Conservation (phyloP, 2,888 invertebrate species). For the Clivina fossor region DNA sequence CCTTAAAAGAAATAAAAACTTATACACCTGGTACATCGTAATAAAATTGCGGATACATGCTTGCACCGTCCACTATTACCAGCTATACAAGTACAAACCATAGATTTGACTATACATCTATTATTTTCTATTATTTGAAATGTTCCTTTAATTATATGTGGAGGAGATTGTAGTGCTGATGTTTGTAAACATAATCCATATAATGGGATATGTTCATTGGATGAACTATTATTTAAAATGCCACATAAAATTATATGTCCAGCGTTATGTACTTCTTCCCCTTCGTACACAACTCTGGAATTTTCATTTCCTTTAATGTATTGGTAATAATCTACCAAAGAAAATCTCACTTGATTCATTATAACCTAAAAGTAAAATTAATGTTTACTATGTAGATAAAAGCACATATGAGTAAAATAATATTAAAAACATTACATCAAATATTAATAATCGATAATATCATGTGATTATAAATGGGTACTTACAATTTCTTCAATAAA, state of each 20-base stretch:
- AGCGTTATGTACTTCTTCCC: conserved; percentile 4
- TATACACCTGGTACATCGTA: not conserved
- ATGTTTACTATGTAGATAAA: too few relatives aligned
- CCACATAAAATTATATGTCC: conserved; percentile 5
- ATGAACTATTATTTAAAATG: too few relatives aligned
- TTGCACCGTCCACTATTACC: not conserved
- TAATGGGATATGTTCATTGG: not conserved
- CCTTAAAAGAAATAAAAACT: not conserved
- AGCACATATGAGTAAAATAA: too few relatives aligned
- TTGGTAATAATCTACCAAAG: conserved; percentile 2
- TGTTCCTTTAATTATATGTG: conserved; percentile 2
- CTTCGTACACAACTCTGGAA: conserved; percentile 1
- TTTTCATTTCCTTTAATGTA: conserved; percentile 10
- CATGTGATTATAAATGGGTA: too few relatives aligned
- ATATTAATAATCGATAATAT: too few relatives aligned
- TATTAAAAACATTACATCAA: too few relatives aligned
- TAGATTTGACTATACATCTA: conserved; percentile 1
- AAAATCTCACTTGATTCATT: too few relatives aligned
- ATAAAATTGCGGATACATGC: not conserved
- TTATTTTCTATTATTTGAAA: not conserved
- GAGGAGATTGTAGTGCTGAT: not conserved
- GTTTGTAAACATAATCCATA: conserved; percentile 7
- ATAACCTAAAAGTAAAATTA: too few relatives aligned
- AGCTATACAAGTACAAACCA: conserved; percentile 7
- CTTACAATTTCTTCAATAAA: too few relatives aligned